phyloP scores from a whole-genome alignment of 2,888 invertebrate genomes.

The Branchipolynoe longqiensis region DNA sequence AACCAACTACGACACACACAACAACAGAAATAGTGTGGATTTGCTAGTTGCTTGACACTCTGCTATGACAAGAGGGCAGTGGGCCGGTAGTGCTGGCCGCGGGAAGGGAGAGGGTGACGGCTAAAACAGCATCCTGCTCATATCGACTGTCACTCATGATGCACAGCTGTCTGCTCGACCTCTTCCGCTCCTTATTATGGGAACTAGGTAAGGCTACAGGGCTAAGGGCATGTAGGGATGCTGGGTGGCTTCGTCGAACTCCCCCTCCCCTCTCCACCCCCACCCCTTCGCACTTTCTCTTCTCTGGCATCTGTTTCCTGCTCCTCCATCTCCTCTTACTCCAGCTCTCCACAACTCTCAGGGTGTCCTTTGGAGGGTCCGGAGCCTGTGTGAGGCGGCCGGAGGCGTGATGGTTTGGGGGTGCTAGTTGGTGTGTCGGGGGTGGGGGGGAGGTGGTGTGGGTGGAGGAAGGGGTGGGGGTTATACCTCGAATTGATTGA shows the following conservation, averaged over 20 bases:
- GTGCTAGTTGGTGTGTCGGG: background rate
- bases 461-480: background rate
- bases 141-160: slow-evolving; percentile 49
- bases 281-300: background rate
- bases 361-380: too few species aligned
- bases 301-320: background rate
- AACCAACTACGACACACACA: too few species aligned
- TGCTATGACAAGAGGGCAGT: background rate
- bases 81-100: background rate
- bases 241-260: background rate
- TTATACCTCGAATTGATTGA: background rate
- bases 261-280: background rate
- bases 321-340: background rate
- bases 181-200: background rate
- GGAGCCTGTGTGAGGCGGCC: too few species aligned
- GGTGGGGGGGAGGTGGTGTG: background rate
- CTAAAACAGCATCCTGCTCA: slow-evolving; percentile 32
- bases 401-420: too few species aligned
- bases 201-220: too few species aligned
- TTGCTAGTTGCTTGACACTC: background rate
- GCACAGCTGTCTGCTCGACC: slow-evolving; percentile 14
- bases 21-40: background rate
- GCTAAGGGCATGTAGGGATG: too few species aligned
- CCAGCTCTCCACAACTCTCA: background rate
- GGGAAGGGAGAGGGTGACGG: background rate